Evolutionary conservation across 2,797 vertebrate genomes (phyloP), one percentile per base, ranked within the genome.

Genomic region (Parauchenoglanis ngamensis): DNA sequence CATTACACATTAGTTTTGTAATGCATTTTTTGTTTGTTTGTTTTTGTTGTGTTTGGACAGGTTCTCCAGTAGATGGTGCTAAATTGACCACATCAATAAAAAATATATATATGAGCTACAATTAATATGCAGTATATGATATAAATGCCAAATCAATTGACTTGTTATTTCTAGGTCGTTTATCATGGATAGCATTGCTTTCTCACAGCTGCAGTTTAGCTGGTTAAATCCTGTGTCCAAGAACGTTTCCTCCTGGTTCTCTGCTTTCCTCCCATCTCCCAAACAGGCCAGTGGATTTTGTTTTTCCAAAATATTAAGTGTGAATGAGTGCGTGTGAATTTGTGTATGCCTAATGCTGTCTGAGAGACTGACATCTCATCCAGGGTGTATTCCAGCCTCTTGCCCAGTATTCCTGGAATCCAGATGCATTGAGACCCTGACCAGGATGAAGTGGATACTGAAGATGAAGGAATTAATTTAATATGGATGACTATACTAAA

Each of bases 1-100:
- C 25, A 56, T 8, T 56, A 28, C 15, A 21, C 25, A 8, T 49
- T 17, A 5, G 23, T 54, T 35, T 40, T 31, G 4, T 52, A 0
- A 2, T 54, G 8, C 63, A 54, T 35, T 79, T 49, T 49, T 49
- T 49, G 10, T 49, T 54, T 72, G 28, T 73, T 80, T 44, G 70
- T n/a, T 52, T 52, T 85, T 85, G 59, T 89, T 86, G 88, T 88
- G 28, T 90, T 92, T 56, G 54, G 12, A 77, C 61, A 79, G 78
- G 0, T 81, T 87, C 84, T 76, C 87, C 94, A 93, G 44, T 90
- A 94, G 94, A 89, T 93, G 93, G 94, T 7, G 90, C 40, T 90
- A 40, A n/a, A 85, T 28, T 65, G 25, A 46, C 1, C 6, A 35
- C 28, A n/a, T 83, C 15, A 49, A 52, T 65, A 65, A 65, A 63